Base-by-base conservation (phyloP, 2,888 invertebrate species). In the Cheiracanthium punctorium region DNA sequence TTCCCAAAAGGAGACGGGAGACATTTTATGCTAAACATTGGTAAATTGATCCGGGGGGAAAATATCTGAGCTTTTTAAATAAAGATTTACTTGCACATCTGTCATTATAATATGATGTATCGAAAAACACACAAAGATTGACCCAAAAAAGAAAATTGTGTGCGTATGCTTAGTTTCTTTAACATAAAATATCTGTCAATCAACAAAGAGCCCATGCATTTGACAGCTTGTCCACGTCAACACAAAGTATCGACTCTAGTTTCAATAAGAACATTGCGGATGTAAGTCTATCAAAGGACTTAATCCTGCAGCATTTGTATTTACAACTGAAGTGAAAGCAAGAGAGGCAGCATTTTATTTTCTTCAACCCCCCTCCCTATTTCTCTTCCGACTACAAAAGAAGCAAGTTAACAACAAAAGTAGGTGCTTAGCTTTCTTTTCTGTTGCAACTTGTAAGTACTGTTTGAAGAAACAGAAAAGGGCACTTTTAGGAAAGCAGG, bases 281-380 rank as follows among this genome's bases (percentile, higher is more conserved):
- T 80, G 73, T 73, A 43, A 65, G 28, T 52, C 30, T 48, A 33
- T 80, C 67, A 74, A 80, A 80, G 48, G 73, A 74, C 73, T 80
- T 74, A 80, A 80, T 74, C 80, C 69, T 17, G 28, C 24, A 28
- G 17, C 17, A 30, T 37, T 74, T 75, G 24, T 75, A 14, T 75
- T 75, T 43, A 32, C 43, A 30, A 33, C 73, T 52, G 64, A 70
- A 72, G 58, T 64, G 65, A 80, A 65, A 29, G 72, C 37, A 72
- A 29, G 24, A 7, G 58, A 28, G 17, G 37, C n/a, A 24, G 30
- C 29, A 17, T n/a, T n/a, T n/a, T 32, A 20, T 29, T 4, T 14
- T 28, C 30, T n/a, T 24, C 4, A 24, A 7, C 58, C 1, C 12
- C 48, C 48, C 58, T 37, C 58, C 24, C 5, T 58, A 58, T 8